Base-by-base conservation (phyloP, 2,888 invertebrate species). In the Agrochola circellaris region DNA sequence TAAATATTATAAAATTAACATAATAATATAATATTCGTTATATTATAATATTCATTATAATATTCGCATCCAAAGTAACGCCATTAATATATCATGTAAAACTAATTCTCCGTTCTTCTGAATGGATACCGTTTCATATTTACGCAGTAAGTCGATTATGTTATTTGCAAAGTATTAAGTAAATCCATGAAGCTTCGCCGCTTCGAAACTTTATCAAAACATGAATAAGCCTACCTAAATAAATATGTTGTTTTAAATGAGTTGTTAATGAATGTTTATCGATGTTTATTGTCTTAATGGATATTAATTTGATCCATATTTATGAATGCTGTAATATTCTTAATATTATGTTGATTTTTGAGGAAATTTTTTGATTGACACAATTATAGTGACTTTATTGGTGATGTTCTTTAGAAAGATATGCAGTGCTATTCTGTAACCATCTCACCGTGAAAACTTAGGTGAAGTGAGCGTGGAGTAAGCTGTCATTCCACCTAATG, bases 211-310 rank as follows among this genome's bases (percentile, higher is more conserved):
- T 71, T 75, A 60, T 56, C 17, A 64, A 71, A 80, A 75, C 42
- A 84, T 20, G 62, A 64, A 51, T 65, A 60, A 64, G 51, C 80
- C 58, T 68, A 74, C 70, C 70, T 74, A 84, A 71, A 84, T 65
- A 74, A 80, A 80, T 38, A 66, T 26, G 38, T 75, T 62, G 58
- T 34, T n/a, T n/a, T 38, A 48, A 67, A 62, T 62, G 54, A 75
- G 82, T 34, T 34, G 34, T 13, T 42, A 66, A 66, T 48, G 60
- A 76, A 60, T 60, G 48, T 60, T 77, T 51, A 42, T 60, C n/a
- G 13, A 20, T 42, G 78, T 51, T 42, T 68, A 26, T 61, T 61
- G 23, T 7, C 45, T 9, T 54, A 61, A 38, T 66, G 20, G 15
- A 81, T 81, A 73, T 66, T 20, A 38, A 66, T 66, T 73, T 66